Percentiles rank a stretch among this genome's conserved stretches.
These are phyloP conservation scores for Torymus texanus DNA, from an alignment of 2,888 invertebrate genomes.

Conservation along the genomic window DNA sequence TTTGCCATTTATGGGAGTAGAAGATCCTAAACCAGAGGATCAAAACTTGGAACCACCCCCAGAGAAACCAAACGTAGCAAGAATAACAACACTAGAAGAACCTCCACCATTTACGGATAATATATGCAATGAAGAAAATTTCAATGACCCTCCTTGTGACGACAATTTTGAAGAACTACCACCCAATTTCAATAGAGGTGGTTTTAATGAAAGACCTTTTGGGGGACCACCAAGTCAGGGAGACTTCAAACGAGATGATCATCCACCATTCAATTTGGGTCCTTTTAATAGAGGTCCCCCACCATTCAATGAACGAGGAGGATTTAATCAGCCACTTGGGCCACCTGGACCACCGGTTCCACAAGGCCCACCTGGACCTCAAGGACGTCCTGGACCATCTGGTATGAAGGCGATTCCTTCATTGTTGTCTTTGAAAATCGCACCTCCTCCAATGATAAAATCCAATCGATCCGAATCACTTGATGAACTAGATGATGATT, in stretches of 20 bases:
- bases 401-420: conserved; percentile 51
- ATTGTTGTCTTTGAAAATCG: conserved; percentile 52
- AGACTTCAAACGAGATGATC: neutral
- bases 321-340: conserved; percentile 33
- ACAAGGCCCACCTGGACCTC: neutral
- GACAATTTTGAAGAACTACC: conserved; percentile 23
- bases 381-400: conserved; percentile 18
- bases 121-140: conserved; percentile 15
- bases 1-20: conserved; percentile 71
- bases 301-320: conserved; percentile 43
- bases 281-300: conserved; percentile 20
- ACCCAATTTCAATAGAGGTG: conserved; percentile 3
- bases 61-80: conserved; percentile 69
- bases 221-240: neutral
- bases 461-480: conserved; percentile 8
- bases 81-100: conserved; percentile 60
- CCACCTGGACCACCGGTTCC: neutral
- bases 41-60: conserved; percentile 72
- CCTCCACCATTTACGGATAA: conserved; percentile 37
- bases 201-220: conserved; percentile 21
- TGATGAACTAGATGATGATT: conserved; percentile 17
- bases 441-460: conserved; percentile 42
- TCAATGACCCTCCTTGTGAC: conserved; percentile 4
- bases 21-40: conserved; percentile 71
- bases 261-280: neutral